Evolutionary conservation across 2,888 invertebrate species (phyloP), one percentile per base, ranked within the genome.

Genomic region (Byasa hedistus): DNA sequence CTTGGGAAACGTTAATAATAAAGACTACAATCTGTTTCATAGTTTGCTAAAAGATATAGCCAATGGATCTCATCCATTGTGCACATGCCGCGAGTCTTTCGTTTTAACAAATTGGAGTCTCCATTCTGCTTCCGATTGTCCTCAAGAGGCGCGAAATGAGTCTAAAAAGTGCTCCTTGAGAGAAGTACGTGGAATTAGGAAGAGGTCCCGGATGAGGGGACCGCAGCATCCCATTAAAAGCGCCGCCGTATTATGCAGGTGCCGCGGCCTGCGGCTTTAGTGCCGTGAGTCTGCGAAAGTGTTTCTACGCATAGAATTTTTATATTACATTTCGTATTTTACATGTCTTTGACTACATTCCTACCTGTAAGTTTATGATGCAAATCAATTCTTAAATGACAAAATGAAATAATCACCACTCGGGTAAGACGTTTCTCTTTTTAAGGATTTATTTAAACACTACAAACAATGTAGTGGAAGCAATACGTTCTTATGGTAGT

Each of bases 121-220:
- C 76, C 74, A 75, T 79, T 82, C 80, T 81, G 78, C 80, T 77
- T 82, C 75, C 76, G 78, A 85, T 84, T 81, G 86, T 86, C 79
- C 83, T 85, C 83, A 75, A 85, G 84, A 86, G 84, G 80, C 76
- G 73, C 72, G 73, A 78, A 86, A 86, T 83, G 84, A 83, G 81
- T 83, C 80, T 83, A 84, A 89, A 88, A 87, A 86, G 85, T 83
- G 79, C 81, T 86, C 70, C 69, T 71, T 69, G 74, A 80, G 75
- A 76, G 71, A 77, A 85, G 82, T 72, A 74, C 73, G 80, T 82
- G 79, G 82, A 83, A 88, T 88, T 84, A 84, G 81, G 74, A 81
- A 76, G 76, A 80, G 82, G 78, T 80, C 79, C 75, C 73, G 72
- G 73, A 71, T 70, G 71, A 76, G 79, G 79, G 80, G 80, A 60